Evolutionary conservation across 2,888 invertebrate genomes (phyloP), one percentile per base, ranked within the genome.

Genomic region (Nipponacmea schrenckii): DNA sequence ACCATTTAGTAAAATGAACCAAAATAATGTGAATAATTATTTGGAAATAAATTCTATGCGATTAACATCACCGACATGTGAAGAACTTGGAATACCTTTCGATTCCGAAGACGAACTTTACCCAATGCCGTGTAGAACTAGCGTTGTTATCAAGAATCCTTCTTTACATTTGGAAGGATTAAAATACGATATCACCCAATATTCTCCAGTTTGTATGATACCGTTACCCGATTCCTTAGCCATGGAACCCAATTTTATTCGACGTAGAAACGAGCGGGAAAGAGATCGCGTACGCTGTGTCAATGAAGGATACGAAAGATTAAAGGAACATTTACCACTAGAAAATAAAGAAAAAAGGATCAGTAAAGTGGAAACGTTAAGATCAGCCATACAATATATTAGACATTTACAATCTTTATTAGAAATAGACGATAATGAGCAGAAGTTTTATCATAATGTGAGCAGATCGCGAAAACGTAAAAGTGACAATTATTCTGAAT

Each of bases 291-390:
- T 88, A 15, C 79, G 87, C 7, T 86, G 86, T 71, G 88, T 88
- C 15, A 88, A 88, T 74, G 88, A 88, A 14, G 87, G 88, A 2
- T 88, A 88, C 71, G 76, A 81, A 17, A 77, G 80, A 64, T 79
- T 88, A 12, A 84, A 80, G 75, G 80, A 85, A 46, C 86, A 86
- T 65, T 76, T 88, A 24, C 87, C 88, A 1, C 66, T 86, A 20
- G 81, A 81, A 63, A 83, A 85, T 69, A 85, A 85, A 69, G 88
- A 90, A 64, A 87, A 87, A 71, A 74, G 88, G 56, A 80, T 89
- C 24, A 87, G 88, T 68, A 89, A 89, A 79, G 88, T 88, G 27
- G 88, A 88, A 62, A 88, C 87, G 2, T 76, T 88, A 17, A 73
- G 86, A 31, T 74, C 79, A n/a, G 88, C 89, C 64, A 88, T 88